Percentiles rank a stretch among this genome's conserved stretches.
Conservation (phyloP, 2,888 invertebrate species). For the Napeogenes inachia region DNA sequence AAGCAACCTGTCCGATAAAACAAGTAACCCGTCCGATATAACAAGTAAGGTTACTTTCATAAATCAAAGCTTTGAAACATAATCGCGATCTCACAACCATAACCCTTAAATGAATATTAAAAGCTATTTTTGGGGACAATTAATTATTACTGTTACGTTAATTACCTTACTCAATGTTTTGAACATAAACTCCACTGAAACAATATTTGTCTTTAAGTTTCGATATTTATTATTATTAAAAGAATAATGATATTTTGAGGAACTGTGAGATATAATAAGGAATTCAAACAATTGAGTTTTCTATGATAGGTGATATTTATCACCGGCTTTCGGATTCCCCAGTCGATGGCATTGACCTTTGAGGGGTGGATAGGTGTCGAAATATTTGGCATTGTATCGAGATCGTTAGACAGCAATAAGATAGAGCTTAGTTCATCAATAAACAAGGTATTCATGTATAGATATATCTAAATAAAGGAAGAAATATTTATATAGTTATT, state of each 20-base stretch:
- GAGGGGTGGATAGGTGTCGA: neutral
- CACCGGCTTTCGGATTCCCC: neutral
- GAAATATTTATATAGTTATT: no score
- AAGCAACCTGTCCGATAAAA: neutral
- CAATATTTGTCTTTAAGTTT: no score
- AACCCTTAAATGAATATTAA: slow-evolving; percentile 22
- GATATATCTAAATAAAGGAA: no score
- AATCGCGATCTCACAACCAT: slow-evolving; percentile 15
- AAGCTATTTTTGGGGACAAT: slow-evolving; percentile 16
- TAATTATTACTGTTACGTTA: slow-evolving; percentile 15
- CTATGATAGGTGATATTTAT: neutral
- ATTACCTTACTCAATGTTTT: slow-evolving; percentile 12
- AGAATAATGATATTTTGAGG: no score
- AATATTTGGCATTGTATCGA: slow-evolving; percentile 1
- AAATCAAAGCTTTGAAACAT: slow-evolving; percentile 2
- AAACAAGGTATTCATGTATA: neutral
- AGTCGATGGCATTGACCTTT: slow-evolving; percentile 3
- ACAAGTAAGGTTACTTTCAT: neutral
- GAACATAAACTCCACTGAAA: slow-evolving; percentile 3
- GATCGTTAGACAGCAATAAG: neutral
- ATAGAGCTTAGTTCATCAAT: neutral
- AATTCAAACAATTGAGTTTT: no score
- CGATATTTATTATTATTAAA: no score
- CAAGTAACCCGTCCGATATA: neutral
- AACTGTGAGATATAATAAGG: no score